Evolutionary conservation across 2,797 vertebrate species (phyloP).

Genomic region (Chaetophractus vellerosus): DNA sequence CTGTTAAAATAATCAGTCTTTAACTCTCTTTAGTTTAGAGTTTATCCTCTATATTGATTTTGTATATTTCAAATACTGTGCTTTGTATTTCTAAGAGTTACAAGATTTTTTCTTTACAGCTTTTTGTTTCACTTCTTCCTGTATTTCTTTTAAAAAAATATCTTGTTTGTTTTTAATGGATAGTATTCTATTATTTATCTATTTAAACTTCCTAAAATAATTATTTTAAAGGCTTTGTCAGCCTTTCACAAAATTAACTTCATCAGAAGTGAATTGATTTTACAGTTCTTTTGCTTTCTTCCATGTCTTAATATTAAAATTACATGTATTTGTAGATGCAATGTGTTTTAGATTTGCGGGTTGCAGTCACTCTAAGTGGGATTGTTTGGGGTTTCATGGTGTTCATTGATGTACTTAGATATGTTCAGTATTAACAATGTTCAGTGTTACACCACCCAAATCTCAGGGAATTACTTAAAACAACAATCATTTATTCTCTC

Average conservation of each 20-base stretch:
- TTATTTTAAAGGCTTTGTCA: neutral
- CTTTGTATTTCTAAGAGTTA: neutral
- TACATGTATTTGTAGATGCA: neutral
- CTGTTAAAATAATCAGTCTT: neutral
- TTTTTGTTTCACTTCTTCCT: conserved; percentile 5
- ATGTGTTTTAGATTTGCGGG: neutral
- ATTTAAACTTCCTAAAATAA: conserved; percentile 24
- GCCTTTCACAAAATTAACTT: neutral
- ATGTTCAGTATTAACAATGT: neutral
- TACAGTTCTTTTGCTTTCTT: neutral
- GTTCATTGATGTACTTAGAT: neutral
- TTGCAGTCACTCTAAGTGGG: neutral
- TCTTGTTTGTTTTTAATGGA: neutral
- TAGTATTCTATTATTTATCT: neutral
- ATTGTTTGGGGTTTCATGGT: neutral
- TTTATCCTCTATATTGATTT: conserved; percentile 14
- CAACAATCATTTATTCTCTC: neutral
- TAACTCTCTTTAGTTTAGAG: neutral
- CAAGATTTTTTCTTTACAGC: neutral
- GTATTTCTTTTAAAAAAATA: conserved; percentile 34
- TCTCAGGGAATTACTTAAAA: neutral
- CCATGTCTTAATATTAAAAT: neutral
- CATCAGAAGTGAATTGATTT: neutral
- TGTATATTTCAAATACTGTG: neutral
- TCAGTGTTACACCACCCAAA: neutral